Percentiles rank a stretch among this genome's conserved stretches.
Evolutionary conservation across 2,797 vertebrate genomes (phyloP).

Genomic region (Halcyon smyrnensis): DNA sequence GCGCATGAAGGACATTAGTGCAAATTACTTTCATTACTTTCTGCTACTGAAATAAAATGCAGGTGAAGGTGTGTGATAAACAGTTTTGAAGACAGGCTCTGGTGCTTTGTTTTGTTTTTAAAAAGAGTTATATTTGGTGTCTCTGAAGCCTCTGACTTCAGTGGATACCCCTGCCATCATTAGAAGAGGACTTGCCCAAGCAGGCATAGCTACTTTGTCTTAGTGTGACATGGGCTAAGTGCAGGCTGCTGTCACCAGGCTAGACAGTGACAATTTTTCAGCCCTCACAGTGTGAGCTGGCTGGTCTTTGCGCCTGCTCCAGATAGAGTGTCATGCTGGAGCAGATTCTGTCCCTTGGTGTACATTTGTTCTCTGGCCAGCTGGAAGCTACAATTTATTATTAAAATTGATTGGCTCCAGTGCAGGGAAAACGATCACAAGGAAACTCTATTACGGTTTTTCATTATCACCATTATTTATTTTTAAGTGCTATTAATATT

Average conservation of each 20-base stretch:
- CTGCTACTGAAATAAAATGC: background rate
- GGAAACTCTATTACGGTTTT: constrained; percentile 68
- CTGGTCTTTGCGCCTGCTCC: background rate
- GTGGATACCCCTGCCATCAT: accelerated
- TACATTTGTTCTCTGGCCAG: constrained; percentile 50
- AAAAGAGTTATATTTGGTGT: accelerated
- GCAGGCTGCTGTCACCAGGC: background rate
- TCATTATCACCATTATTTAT: constrained; percentile 69
- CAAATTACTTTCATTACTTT: background rate
- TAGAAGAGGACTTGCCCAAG: background rate
- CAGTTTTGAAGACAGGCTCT: background rate
- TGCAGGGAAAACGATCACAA: constrained; percentile 45
- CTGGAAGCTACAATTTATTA: constrained; percentile 66
- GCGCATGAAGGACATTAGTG: background rate
- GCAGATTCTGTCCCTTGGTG: background rate
- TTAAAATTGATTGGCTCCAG: constrained; percentile 67
- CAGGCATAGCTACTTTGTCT: background rate
- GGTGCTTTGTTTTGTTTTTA: background rate
- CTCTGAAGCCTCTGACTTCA: background rate
- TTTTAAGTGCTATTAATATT: constrained; percentile 74
- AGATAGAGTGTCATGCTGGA: background rate
- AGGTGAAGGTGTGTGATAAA: background rate
- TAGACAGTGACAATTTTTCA: background rate
- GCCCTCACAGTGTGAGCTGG: background rate
- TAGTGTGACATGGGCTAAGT: background rate